phyloP scores from a whole-genome alignment of 2,113 vertebrate genomes.

The Spilogale gracilis region DNA sequence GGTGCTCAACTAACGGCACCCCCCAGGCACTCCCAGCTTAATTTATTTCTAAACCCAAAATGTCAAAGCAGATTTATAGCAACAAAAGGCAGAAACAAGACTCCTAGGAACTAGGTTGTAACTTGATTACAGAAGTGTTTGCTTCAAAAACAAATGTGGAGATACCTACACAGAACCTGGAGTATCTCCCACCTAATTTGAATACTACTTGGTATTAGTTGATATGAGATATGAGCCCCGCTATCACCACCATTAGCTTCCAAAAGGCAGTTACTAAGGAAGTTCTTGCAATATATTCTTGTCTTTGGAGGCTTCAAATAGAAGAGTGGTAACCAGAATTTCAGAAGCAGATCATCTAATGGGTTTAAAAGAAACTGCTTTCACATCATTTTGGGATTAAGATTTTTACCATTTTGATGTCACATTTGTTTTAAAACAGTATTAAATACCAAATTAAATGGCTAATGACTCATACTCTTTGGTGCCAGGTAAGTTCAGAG shows the following conservation, averaged over 20 bases:
- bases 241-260: background rate
- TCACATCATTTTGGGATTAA: background rate
- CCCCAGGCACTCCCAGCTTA: background rate
- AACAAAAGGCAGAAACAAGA: background rate
- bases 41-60: constrained; percentile 25
- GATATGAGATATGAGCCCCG: background rate
- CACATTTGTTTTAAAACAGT: constrained; percentile 1
- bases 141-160: constrained; percentile 25
- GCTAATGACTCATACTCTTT: background rate
- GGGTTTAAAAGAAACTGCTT: background rate
- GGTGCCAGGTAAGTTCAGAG: background rate
- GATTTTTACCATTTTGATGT: background rate
- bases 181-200: background rate
- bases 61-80: background rate
- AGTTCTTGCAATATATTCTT: background rate
- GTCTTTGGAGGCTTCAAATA: background rate
- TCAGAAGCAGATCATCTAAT: background rate
- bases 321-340: background rate
- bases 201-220: background rate
- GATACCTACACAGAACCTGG: background rate
- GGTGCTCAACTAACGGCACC: no score
- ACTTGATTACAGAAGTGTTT: background rate
- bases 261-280: constrained; percentile 21
- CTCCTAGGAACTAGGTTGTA: background rate
- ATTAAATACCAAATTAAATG: background rate